A percentile compares a stretch with the other conserved stretches of the same genome.
These are phyloP conservation scores for Acipenser oxyrinchus DNA, from an alignment of 2,797 vertebrate genomes.

Conservation along the genomic window DNA sequence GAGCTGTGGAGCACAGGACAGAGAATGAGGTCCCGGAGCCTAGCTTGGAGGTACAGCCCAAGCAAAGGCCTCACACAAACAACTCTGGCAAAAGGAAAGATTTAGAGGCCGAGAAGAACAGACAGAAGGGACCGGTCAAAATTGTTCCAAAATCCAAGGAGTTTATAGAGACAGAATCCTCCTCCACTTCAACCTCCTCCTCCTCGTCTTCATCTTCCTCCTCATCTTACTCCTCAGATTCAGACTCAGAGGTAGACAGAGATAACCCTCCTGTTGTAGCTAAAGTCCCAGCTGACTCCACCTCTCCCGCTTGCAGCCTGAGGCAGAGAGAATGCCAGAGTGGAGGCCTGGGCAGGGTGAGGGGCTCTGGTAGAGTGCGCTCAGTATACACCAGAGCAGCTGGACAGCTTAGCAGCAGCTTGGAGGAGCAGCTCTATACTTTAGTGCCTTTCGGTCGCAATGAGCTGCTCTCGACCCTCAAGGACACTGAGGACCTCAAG, in stretches of 20 bases:
- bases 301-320: slow-evolving; percentile 45
- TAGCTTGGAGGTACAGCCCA: slow-evolving; percentile 43
- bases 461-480: slow-evolving; percentile 66
- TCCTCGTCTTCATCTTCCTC: slow-evolving; percentile 40
- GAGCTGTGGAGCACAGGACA: slow-evolving; percentile 37
- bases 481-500: slow-evolving; percentile 71
- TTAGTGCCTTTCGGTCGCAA: slow-evolving; percentile 88
- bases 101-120: slow-evolving; percentile 26
- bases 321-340: slow-evolving; percentile 48
- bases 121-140: slow-evolving; percentile 44
- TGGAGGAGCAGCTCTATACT: slow-evolving; percentile 81
- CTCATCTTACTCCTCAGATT: slow-evolving; percentile 38
- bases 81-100: slow-evolving; percentile 47
- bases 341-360: slow-evolving; percentile 31
- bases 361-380: slow-evolving; percentile 27
- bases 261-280: slow-evolving; percentile 40
- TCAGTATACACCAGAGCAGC: slow-evolving; percentile 49
- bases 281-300: slow-evolving; percentile 62
- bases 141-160: slow-evolving; percentile 57
- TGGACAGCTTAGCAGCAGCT: slow-evolving; percentile 59
- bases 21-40: slow-evolving; percentile 40
- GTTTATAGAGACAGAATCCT: slow-evolving; percentile 56
- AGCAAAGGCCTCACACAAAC: slow-evolving; percentile 41
- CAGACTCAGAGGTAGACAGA: slow-evolving; percentile 43
- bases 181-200: slow-evolving; percentile 36